A percentile compares a stretch with the other conserved stretches of the same genome.
Conservation (phyloP, 2,113 vertebrate species). For the Calidris pygmaea region DNA sequence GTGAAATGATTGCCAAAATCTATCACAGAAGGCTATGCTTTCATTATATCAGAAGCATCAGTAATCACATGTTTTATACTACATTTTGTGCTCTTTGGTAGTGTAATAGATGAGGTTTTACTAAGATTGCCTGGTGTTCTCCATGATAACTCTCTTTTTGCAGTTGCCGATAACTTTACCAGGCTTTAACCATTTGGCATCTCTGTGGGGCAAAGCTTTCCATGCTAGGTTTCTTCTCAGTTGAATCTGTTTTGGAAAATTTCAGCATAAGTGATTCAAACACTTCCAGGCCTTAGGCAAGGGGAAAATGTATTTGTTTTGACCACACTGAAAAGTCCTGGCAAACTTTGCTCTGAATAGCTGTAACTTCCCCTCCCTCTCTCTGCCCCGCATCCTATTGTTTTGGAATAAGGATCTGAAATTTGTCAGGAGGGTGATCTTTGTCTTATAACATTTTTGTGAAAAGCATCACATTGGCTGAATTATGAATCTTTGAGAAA, state of each 20-base stretch:
- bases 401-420: constrained; percentile 14
- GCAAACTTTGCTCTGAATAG: constrained; percentile 1
- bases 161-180: not conserved
- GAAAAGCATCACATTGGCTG: not conserved
- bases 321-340: not conserved
- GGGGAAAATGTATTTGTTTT: not conserved
- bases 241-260: not conserved
- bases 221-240: not conserved
- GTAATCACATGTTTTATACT: not conserved
- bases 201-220: not conserved
- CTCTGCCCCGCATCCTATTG: not conserved
- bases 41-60: not conserved
- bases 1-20: not conserved
- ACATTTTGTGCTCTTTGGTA: not conserved
- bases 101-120: not conserved
- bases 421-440: not conserved
- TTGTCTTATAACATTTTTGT: not conserved
- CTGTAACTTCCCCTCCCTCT: not conserved
- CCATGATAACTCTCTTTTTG: not conserved
- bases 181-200: not conserved
- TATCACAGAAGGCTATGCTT: not conserved
- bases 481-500: not conserved
- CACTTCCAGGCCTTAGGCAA: not conserved
- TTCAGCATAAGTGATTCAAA: not conserved
- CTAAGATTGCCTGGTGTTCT: not conserved